Evolutionary conservation across 1,140 invertebrate genomes (phyloP).

Genomic region (Andricus grossulariae): DNA sequence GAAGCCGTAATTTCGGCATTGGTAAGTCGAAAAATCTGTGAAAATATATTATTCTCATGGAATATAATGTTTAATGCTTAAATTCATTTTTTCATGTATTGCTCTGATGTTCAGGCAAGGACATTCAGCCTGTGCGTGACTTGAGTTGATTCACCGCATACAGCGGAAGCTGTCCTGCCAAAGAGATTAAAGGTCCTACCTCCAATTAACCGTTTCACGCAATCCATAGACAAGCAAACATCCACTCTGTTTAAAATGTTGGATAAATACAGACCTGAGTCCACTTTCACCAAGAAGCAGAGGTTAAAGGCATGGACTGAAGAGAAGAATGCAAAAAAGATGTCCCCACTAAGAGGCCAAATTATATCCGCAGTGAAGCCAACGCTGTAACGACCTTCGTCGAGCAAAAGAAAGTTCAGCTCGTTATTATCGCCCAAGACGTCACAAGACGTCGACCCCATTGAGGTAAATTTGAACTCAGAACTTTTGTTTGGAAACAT

Average conservation of each 20-base stretch:
- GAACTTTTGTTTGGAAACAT: background rate
- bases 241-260: slow-evolving; percentile 96
- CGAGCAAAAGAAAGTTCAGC: slow-evolving; percentile 98
- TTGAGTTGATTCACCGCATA: slow-evolving; percentile 98
- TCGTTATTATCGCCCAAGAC: slow-evolving; percentile 99
- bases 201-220: slow-evolving; percentile 98
- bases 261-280: slow-evolving; percentile 98
- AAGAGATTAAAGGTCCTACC: slow-evolving; percentile 99
- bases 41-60: slow-evolving; percentile 30
- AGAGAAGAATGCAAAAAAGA: slow-evolving; percentile 91
- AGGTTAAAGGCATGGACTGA: no score
- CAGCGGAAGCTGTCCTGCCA: slow-evolving; percentile 95
- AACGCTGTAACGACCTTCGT: slow-evolving; percentile 97
- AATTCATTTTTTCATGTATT: background rate
- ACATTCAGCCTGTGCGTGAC: slow-evolving; percentile 98
- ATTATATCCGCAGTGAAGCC: slow-evolving; percentile 90
- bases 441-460: slow-evolving; percentile 99
- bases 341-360: slow-evolving; percentile 91
- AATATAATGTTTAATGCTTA: background rate
- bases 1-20: slow-evolving; percentile 98
- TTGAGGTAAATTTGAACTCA: slow-evolving; percentile 86
- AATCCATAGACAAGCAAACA: slow-evolving; percentile 95
- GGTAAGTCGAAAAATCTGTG: slow-evolving; percentile 83
- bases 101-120: slow-evolving; percentile 84
- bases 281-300: no score